phyloP scores from a whole-genome alignment of 1,140 invertebrate species.

The Drosophila auraria region DNA sequence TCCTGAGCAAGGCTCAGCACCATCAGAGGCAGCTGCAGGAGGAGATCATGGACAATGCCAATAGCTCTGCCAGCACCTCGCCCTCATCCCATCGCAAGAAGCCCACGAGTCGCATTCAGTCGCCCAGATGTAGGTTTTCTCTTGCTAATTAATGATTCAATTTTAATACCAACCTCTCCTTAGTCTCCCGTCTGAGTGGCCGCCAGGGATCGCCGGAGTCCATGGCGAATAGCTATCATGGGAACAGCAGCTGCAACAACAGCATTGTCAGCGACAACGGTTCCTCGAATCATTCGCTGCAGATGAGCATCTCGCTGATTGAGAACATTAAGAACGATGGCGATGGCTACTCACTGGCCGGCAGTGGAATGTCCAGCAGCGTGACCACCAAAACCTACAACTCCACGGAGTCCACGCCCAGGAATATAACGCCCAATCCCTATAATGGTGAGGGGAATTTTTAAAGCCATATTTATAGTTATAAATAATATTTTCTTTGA shows the following conservation, averaged over 20 bases:
- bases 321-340: conserved; percentile 85
- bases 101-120: conserved; percentile 82
- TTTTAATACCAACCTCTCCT: neutral
- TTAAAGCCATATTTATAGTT: too few relatives aligned
- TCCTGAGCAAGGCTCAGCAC: conserved; percentile 95
- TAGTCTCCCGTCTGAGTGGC: conserved; percentile 85
- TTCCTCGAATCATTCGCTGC: conserved; percentile 86
- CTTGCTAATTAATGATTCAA: neutral
- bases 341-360: conserved; percentile 86
- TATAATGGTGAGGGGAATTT: conserved; percentile 68
- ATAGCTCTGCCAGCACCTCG: conserved; percentile 80
- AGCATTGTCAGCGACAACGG: conserved; percentile 67
- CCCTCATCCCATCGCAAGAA: conserved; percentile 80
- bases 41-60: conserved; percentile 86
- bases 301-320: conserved; percentile 85
- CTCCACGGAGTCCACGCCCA: conserved; percentile 81
- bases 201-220: conserved; percentile 89
- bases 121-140: conserved; percentile 70
- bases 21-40: conserved; percentile 93
- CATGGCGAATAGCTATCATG: conserved; percentile 89
- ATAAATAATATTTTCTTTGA: neutral
- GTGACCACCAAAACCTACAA: conserved; percentile 78
- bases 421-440: conserved; percentile 82
- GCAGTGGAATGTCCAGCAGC: conserved; percentile 75
- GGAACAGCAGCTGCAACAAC: conserved; percentile 76